These are phyloP conservation scores for Haliaeetus leucogaster DNA, from an alignment of 2,113 vertebrate species.

Conservation along the genomic window DNA sequence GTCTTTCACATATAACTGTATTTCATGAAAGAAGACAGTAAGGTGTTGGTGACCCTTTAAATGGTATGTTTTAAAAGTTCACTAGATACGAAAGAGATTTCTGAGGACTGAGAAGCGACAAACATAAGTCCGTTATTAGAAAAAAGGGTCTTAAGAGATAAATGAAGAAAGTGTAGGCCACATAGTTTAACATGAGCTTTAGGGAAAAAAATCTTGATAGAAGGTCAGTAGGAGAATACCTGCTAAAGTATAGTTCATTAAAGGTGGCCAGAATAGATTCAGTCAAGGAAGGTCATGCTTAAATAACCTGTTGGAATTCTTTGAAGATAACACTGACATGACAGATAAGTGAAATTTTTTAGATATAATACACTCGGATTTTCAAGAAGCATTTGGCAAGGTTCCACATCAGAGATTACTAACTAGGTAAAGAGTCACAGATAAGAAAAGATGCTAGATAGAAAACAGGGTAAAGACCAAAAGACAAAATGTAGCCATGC, in stretches of 20 bases:
- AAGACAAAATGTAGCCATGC: neutral
- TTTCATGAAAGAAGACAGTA: neutral
- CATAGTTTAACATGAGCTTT: neutral
- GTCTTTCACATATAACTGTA: neutral
- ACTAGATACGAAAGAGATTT: neutral
- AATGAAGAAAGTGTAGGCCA: neutral
- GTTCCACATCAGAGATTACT: neutral
- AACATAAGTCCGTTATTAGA: neutral
- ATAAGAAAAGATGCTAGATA: neutral
- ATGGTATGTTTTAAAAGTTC: neutral
- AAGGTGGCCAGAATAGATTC: neutral
- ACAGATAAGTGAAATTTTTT: neutral
- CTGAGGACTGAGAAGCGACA: neutral
- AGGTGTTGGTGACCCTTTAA: neutral
- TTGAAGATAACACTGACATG: neutral
- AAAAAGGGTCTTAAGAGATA: neutral
- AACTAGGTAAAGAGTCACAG: neutral
- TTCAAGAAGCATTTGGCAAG: neutral
- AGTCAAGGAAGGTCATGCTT: neutral
- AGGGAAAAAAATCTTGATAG: neutral
- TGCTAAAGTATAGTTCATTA: neutral
- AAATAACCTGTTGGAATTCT: neutral
- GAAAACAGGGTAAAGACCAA: neutral
- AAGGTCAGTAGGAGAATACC: neutral
- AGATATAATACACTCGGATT: neutral